Conservation (phyloP, 2,888 invertebrate genomes). For the Coremacera marginata region DNA sequence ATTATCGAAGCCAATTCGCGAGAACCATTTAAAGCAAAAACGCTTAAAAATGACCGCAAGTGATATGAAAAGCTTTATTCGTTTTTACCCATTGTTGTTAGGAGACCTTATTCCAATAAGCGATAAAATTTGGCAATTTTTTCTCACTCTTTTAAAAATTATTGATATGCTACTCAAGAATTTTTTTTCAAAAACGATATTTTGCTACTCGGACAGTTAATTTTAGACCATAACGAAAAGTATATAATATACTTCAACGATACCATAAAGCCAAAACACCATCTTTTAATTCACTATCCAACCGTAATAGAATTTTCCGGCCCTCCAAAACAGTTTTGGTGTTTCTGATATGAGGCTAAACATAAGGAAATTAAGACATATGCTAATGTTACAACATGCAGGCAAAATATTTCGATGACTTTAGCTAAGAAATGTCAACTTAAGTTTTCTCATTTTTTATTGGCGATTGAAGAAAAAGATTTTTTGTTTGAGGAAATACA, state of each 20-base stretch:
- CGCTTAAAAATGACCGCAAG: too few species aligned
- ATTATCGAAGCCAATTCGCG: too few species aligned
- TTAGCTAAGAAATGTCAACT: conserved; percentile 11
- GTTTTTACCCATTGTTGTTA: conserved; percentile 38
- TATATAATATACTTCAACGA: neutral
- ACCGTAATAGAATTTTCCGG: conserved; percentile 28
- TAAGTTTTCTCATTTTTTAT: neutral
- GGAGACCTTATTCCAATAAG: conserved; percentile 16
- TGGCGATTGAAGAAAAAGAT: too few species aligned
- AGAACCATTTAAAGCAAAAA: neutral
- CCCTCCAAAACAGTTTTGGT: conserved; percentile 33
- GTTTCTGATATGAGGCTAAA: conserved; percentile 29
- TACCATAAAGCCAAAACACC: conserved; percentile 5
- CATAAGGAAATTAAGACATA: conserved; percentile 29
- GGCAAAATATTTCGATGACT: conserved; percentile 22
- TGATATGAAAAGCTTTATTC: conserved; percentile 19
- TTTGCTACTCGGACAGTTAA: neutral
- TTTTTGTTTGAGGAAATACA: too few species aligned
- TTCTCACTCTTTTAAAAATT: too few species aligned
- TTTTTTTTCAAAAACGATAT: too few species aligned
- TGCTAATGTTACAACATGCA: conserved; percentile 18
- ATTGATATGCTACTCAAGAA: too few species aligned
- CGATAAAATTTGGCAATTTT: conserved; percentile 38
- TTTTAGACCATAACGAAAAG: conserved; percentile 5
- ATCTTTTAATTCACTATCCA: conserved; percentile 36